Evolutionary conservation across 2,797 vertebrate genomes (phyloP).

Genomic region (Sebastes variabilis): DNA sequence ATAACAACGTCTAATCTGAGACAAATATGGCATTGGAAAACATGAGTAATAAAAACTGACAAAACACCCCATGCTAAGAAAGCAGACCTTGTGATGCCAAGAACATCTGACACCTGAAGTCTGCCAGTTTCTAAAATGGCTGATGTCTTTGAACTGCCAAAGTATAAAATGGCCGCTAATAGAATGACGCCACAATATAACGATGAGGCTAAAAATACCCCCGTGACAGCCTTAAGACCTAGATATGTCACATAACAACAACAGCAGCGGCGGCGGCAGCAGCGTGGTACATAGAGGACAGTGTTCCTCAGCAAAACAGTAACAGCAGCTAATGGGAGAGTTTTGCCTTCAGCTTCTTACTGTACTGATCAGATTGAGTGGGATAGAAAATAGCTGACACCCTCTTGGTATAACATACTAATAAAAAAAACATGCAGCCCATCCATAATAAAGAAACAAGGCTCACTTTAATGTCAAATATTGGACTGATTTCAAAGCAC

Average conservation of each 20-base stretch:
- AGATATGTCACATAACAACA: slow-evolving; percentile 70
- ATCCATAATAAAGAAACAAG: not conserved
- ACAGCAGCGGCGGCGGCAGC: slow-evolving; percentile 45
- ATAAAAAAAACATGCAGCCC: not conserved
- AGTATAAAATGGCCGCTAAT: slow-evolving; percentile 73
- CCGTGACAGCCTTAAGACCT: slow-evolving; percentile 63
- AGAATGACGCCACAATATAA: slow-evolving; percentile 54
- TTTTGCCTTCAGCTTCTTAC: slow-evolving; percentile 18
- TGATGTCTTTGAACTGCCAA: slow-evolving; percentile 60
- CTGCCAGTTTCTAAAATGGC: slow-evolving; percentile 68
- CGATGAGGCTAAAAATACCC: slow-evolving; percentile 67
- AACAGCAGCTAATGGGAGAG: slow-evolving; percentile 5
- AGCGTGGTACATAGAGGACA: slow-evolving; percentile 5
- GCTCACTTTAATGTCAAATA: not conserved
- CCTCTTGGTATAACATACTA: not conserved
- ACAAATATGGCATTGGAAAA: slow-evolving; percentile 11
- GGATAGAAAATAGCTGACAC: not conserved
- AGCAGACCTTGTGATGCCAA: slow-evolving; percentile 42
- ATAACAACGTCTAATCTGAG: slow-evolving; percentile 1
- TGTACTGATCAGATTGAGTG: not conserved
- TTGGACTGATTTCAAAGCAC: not conserved
- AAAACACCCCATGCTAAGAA: slow-evolving; percentile 13
- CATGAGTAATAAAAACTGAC: slow-evolving; percentile 31
- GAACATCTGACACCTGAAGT: slow-evolving; percentile 60
- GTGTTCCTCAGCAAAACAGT: slow-evolving; percentile 43